Evolutionary conservation across 1,140 invertebrate species (phyloP).

Genomic region (Brachionus sp.): DNA sequence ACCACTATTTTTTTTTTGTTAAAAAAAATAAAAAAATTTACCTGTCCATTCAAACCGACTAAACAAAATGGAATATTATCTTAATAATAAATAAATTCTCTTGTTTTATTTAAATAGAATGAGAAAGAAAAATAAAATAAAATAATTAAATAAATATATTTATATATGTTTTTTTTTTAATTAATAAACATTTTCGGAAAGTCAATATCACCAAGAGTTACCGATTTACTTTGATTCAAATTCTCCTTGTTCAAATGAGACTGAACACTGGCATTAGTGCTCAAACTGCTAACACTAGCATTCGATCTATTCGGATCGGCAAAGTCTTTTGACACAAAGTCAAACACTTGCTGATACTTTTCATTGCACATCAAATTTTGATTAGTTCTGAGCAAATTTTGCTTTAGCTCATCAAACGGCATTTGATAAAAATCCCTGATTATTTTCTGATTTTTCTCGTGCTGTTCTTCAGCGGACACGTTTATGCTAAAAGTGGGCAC

Average conservation of each 20-base stretch:
- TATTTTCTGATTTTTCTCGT: conserved; percentile 1
- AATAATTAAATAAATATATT: too few relatives aligned
- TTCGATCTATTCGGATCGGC: not conserved
- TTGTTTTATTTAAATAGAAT: not conserved
- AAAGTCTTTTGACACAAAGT: not conserved
- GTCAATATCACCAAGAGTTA: conserved; percentile 29
- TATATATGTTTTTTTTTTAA: not conserved
- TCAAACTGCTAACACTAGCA: not conserved
- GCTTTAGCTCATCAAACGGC: conserved; percentile 26
- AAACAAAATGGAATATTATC: conserved; percentile 4
- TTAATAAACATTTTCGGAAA: conserved; percentile 34
- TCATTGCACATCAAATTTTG: not conserved
- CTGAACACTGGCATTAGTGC: conserved; percentile 7
- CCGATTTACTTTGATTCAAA: not conserved
- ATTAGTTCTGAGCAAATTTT: conserved; percentile 10
- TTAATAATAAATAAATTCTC: not conserved
- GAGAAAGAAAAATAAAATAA: not conserved
- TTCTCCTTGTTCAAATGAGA: not conserved
- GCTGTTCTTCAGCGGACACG: not conserved
- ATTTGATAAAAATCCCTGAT: conserved; percentile 19
- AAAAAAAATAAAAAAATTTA: not conserved
- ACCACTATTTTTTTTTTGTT: too few relatives aligned
- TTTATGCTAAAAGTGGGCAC: not conserved
- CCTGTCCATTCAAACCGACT: not conserved
- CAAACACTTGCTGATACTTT: conserved; percentile 44